phyloP scores from a whole-genome alignment of 2,888 invertebrate genomes.

The Nymphalis polychloros region DNA sequence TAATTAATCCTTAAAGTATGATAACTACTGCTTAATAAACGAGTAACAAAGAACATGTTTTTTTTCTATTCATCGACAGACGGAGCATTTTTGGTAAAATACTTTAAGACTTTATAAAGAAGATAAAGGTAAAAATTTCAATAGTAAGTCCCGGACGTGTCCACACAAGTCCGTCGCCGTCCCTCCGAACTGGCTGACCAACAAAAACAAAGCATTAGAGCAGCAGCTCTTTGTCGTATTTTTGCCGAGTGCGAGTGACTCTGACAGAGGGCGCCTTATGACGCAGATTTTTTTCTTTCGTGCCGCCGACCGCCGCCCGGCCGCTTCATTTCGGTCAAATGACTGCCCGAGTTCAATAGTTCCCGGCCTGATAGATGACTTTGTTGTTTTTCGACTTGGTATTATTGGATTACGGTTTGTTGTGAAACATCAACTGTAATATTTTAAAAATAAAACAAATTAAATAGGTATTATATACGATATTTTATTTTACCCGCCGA shows the following conservation, averaged over 20 bases:
- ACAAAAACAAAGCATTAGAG: slow-evolving; percentile 53
- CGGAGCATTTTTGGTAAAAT: too few species aligned
- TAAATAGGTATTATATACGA: too few species aligned
- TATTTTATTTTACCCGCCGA: too few species aligned
- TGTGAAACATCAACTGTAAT: not conserved
- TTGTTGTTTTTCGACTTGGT: slow-evolving; percentile 13
- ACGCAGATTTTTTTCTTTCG: slow-evolving; percentile 44
- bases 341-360: slow-evolving; percentile 18
- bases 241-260: slow-evolving; percentile 48
- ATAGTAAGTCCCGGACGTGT: not conserved
- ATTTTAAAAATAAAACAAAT: too few species aligned
- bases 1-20: too few species aligned
- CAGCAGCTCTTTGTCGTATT: slow-evolving; percentile 35
- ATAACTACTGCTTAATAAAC: too few species aligned
- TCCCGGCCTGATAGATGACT: slow-evolving; percentile 22
- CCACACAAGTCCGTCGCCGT: not conserved
- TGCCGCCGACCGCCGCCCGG: not conserved
- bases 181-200: slow-evolving; percentile 52
- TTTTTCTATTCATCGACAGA: not conserved
- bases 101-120: too few species aligned
- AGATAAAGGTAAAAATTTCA: not conserved
- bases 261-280: slow-evolving; percentile 57
- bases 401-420: slow-evolving; percentile 3
- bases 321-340: slow-evolving; percentile 10
- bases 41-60: too few species aligned